phyloP scores from a whole-genome alignment of 2,113 vertebrate species.

The Cyprinodon tularosa region DNA sequence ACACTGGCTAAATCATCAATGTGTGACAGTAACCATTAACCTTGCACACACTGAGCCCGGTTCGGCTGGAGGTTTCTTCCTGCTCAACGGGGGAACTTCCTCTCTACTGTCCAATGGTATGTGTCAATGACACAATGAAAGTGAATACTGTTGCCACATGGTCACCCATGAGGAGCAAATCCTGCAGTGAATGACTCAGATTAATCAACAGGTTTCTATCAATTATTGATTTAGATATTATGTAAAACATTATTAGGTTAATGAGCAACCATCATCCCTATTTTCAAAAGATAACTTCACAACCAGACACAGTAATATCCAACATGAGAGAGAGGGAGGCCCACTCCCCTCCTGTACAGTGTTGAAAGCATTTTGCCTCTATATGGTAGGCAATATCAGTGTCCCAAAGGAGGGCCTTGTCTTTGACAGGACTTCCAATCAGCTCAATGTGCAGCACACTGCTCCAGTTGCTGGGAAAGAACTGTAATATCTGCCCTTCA shows the following conservation, averaged over 20 bases:
- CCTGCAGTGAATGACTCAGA: too few relatives aligned
- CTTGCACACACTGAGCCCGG: too few relatives aligned
- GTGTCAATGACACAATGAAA: too few relatives aligned
- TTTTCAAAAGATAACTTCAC: conserved; percentile 32
- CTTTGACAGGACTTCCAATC: conserved; percentile 61
- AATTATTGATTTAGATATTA: neutral
- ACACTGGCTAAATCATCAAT: too few relatives aligned
- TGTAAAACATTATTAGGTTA: conserved; percentile 31
- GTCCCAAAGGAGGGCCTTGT: conserved; percentile 39
- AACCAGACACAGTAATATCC: conserved; percentile 46
- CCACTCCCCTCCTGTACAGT: conserved; percentile 29
- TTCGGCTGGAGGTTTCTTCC: too few relatives aligned
- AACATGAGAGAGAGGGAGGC: conserved; percentile 53
- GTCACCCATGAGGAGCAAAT: too few relatives aligned
- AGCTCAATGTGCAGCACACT: conserved; percentile 31
- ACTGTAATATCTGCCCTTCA: conserved; percentile 26
- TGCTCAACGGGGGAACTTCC: too few relatives aligned
- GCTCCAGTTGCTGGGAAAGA: conserved; percentile 33
- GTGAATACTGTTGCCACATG: too few relatives aligned
- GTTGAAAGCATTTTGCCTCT: conserved; percentile 48
- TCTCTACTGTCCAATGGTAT: too few relatives aligned
- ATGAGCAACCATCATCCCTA: neutral
- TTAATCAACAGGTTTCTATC: too few relatives aligned
- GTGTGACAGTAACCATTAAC: too few relatives aligned
- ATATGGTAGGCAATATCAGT: conserved; percentile 44